Evolutionary conservation across 2,113 vertebrate genomes (phyloP).

Genomic region (Prionailurus viverrinus): DNA sequence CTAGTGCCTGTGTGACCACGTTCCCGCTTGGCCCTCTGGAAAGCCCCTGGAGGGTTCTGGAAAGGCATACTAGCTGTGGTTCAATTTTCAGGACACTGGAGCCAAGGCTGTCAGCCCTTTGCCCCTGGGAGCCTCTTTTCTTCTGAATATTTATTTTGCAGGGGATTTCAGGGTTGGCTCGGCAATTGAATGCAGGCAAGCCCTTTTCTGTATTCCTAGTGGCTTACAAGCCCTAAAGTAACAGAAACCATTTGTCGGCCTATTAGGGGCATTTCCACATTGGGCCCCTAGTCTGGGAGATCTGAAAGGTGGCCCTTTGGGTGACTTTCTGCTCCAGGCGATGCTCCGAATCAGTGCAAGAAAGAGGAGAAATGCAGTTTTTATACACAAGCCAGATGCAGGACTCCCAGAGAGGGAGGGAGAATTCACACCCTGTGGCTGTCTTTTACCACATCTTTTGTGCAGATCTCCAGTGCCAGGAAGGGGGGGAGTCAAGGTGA

Average conservation of each 20-base stretch:
- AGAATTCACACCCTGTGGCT: background rate
- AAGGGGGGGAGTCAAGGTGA: background rate
- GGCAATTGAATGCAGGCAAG: background rate
- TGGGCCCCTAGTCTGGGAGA: background rate
- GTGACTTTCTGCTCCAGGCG: background rate
- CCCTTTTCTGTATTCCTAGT: background rate
- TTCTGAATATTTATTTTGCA: background rate
- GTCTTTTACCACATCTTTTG: background rate
- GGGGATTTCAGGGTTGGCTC: background rate
- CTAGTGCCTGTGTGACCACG: background rate
- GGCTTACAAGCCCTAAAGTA: background rate
- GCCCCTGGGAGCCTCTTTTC: background rate
- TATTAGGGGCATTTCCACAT: background rate
- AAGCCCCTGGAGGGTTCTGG: background rate
- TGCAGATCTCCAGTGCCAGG: background rate
- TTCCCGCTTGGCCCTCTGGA: background rate
- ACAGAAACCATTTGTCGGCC: background rate
- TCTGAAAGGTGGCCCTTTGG: background rate
- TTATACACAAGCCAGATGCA: background rate
- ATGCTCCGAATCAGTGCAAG: background rate
- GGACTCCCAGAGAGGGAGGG: background rate
- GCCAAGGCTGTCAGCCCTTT: background rate
- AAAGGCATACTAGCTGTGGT: background rate
- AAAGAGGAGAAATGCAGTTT: slow-evolving; percentile 15
- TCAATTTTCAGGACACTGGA: background rate